These are phyloP conservation scores for Turritopsis dohrnii DNA, from an alignment of 30 jellyfish, hydroid and myxozoan species.

Conservation along the genomic window DNA sequence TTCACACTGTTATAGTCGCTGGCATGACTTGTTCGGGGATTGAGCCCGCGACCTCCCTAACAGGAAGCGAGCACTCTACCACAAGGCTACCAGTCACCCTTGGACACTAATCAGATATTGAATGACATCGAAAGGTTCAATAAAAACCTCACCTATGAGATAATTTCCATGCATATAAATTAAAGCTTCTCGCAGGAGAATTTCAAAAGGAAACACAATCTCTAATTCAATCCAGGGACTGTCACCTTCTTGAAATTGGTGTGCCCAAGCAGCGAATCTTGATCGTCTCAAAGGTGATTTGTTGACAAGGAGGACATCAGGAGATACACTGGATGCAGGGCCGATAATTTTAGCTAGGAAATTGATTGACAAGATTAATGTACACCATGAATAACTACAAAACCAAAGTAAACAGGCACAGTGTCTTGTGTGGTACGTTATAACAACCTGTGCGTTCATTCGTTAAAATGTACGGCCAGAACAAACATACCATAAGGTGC, in stretches of 20 bases:
- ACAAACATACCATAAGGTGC: conserved; percentile 69
- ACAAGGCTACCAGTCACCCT: too few species aligned
- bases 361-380: background rate
- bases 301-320: conserved; percentile 54
- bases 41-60: too few species aligned
- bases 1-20: too few species aligned
- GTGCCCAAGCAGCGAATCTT: conserved; percentile 84
- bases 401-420: background rate
- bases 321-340: conserved; percentile 64
- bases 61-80: too few species aligned
- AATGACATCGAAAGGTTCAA: background rate
- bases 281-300: conserved; percentile 63
- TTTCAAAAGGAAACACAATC: conserved; percentile 56
- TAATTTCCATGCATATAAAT: conserved; percentile 42
- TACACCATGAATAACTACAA: background rate
- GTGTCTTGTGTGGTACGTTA: background rate
- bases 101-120: too few species aligned
- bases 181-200: conserved; percentile 50
- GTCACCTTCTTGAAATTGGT: conserved; percentile 47
- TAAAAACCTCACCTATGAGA: conserved; percentile 13
- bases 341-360: conserved; percentile 52
- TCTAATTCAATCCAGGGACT: conserved; percentile 56
- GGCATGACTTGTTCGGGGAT: too few species aligned
- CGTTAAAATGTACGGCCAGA: background rate
- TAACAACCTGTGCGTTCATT: background rate